Conservation (phyloP, 2,113 vertebrate species). For the Amazona guildingii region DNA sequence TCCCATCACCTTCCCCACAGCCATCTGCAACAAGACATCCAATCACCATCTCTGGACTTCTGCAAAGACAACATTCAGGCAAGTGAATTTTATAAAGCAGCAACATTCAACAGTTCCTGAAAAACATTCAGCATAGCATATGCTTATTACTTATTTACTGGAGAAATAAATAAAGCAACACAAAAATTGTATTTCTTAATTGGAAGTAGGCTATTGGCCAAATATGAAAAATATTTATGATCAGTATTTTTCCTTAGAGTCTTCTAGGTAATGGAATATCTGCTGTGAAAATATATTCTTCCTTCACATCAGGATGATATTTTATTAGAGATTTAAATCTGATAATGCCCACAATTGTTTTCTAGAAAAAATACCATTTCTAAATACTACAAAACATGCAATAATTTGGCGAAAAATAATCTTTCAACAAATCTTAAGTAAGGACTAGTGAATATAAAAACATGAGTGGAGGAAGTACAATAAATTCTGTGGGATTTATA, state of each 20-base stretch:
- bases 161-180: background rate
- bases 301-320: background rate
- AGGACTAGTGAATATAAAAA: background rate
- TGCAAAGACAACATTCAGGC: constrained; percentile 69
- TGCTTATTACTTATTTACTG: background rate
- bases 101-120: background rate
- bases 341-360: background rate
- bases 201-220: background rate
- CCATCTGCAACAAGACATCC: constrained; percentile 13
- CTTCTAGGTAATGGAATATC: background rate
- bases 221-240: background rate
- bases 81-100: background rate
- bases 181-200: background rate
- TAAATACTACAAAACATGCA: background rate
- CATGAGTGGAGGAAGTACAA: background rate
- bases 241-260: background rate
- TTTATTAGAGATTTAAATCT: background rate
- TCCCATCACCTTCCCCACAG: constrained; percentile 30
- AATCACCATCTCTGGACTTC: constrained; percentile 66
- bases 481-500: background rate
- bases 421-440: background rate
- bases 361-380: background rate
- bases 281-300: background rate
- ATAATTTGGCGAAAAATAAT: background rate
- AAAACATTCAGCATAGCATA: background rate